These are phyloP conservation scores for Volucella inanis DNA, from an alignment of 2,888 invertebrate genomes.

Conservation along the genomic window DNA sequence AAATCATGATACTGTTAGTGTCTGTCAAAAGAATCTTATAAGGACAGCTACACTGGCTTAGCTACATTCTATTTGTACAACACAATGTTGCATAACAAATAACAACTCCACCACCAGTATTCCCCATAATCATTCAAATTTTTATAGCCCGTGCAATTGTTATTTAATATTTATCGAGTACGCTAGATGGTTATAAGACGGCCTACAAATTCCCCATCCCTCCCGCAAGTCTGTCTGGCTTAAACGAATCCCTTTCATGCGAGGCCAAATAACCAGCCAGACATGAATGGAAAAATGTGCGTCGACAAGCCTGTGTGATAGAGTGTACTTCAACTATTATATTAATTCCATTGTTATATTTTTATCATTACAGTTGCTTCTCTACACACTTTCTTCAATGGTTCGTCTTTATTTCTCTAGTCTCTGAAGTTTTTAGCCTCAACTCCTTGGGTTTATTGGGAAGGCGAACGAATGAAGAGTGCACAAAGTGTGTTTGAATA, in stretches of 20 bases:
- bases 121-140: conserved; percentile 25
- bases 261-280: conserved; percentile 39
- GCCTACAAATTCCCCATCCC: conserved; percentile 6
- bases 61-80: background rate
- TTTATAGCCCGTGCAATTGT: conserved; percentile 56
- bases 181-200: conserved; percentile 3
- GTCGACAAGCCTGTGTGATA: conserved; percentile 53
- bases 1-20: background rate
- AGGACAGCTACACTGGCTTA: conserved; percentile 43
- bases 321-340: conserved; percentile 57
- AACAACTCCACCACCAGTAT: conserved; percentile 3
- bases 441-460: background rate
- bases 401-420: conserved; percentile 17
- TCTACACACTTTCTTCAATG: background rate
- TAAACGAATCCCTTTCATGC: conserved; percentile 46
- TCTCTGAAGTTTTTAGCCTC: background rate
- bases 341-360: conserved; percentile 66
- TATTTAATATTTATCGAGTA: conserved; percentile 55
- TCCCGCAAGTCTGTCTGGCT: conserved; percentile 42
- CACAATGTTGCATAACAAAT: conserved; percentile 29
- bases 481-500: conserved; percentile 57
- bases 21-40: conserved; percentile 8
- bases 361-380: conserved; percentile 48
- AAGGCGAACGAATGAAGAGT: conserved; percentile 28
- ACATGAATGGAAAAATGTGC: conserved; percentile 20